Conservation (phyloP, 2,113 vertebrate genomes). For the Bostrychus sinensis region DNA sequence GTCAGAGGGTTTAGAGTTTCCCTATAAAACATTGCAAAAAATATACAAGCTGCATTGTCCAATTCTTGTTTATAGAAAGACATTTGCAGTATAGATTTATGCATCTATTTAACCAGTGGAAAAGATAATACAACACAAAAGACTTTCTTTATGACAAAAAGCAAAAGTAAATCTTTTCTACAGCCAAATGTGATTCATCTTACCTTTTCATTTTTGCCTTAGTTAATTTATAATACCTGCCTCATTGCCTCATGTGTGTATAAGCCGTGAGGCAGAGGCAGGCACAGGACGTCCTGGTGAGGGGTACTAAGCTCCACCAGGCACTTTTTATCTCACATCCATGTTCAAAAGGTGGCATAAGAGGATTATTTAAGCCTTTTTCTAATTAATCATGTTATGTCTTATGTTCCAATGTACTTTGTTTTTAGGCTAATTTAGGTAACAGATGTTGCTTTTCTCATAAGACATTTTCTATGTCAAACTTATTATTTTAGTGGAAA, state of each 20-base stretch:
- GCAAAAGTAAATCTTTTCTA: neutral
- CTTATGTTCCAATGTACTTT: no score
- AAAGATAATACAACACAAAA: neutral
- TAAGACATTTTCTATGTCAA: constrained; percentile 2
- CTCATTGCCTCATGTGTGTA: no score
- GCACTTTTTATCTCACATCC: constrained; percentile 42
- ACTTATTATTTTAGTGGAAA: constrained; percentile 11
- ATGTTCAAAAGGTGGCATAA: constrained; percentile 15
- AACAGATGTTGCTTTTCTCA: neutral
- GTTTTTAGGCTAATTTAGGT: neutral
- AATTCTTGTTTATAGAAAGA: neutral
- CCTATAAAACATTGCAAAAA: constrained; percentile 17
- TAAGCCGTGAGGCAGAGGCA: constrained; percentile 23
- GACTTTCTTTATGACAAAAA: neutral
- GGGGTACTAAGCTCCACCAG: constrained; percentile 43
- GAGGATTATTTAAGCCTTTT: constrained; percentile 9
- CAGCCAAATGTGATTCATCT: neutral
- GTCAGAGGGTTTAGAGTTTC: constrained; percentile 45
- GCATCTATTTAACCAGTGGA: constrained; percentile 1
- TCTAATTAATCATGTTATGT: constrained; percentile 1
- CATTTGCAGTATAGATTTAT: neutral
- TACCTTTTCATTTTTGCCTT: no score
- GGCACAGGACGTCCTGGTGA: constrained; percentile 23
- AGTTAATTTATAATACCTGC: no score
- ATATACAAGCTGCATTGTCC: neutral